phyloP scores from a whole-genome alignment of 2,797 vertebrate species.

The Amblyraja radiata region DNA sequence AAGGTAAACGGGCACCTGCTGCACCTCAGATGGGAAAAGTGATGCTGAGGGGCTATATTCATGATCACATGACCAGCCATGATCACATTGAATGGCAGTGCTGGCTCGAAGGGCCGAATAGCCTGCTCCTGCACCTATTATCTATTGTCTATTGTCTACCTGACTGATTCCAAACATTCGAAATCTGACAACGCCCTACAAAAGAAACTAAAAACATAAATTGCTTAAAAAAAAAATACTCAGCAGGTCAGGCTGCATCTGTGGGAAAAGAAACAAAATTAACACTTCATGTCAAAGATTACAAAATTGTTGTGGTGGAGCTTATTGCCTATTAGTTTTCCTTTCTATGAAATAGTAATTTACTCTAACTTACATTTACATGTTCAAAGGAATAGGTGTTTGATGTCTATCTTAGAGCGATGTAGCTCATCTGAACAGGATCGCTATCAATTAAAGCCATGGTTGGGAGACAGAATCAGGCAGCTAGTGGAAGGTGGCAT shows the following conservation, averaged over 20 bases:
- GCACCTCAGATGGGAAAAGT: not conserved
- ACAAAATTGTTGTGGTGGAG: not conserved
- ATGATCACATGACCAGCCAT: not conserved
- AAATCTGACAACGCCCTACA: not conserved
- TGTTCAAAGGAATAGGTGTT: not conserved
- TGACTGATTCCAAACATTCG: not conserved
- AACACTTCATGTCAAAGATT: too few relatives aligned
- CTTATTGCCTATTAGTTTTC: not conserved
- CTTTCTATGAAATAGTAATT: not conserved
- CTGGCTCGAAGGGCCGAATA: too few relatives aligned
- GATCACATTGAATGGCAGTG: too few relatives aligned
- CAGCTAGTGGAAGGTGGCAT: not conserved
- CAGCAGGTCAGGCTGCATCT: too few relatives aligned
- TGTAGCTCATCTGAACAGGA: too few relatives aligned
- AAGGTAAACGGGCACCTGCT: conserved; percentile 59
- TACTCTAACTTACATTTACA: not conserved
- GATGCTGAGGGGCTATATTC: not conserved
- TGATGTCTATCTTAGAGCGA: not conserved
- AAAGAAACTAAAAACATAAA: too few relatives aligned
- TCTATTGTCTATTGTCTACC: too few relatives aligned
- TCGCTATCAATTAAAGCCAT: not conserved
- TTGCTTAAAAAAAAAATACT: too few relatives aligned
- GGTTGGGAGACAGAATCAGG: not conserved
- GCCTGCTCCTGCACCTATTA: too few relatives aligned
- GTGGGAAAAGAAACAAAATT: too few relatives aligned